Evolutionary conservation across 2,888 invertebrate genomes (phyloP).

Genomic region (Drosophila neutralis): DNA sequence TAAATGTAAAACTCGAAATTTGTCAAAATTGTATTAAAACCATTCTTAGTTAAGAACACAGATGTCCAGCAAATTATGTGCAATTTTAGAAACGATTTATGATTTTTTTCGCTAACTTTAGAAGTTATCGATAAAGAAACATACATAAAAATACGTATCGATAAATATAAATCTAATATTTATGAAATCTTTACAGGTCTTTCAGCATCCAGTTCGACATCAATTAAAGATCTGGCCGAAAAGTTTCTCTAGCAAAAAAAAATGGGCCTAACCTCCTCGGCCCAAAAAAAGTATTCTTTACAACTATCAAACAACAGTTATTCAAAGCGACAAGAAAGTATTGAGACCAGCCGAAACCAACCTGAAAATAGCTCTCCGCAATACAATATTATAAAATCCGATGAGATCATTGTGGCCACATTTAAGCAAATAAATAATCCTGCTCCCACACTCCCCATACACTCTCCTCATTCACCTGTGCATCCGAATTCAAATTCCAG

Average conservation of each 20-base stretch:
- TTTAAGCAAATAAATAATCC: conserved; percentile 52
- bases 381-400: conserved; percentile 41
- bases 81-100: background rate
- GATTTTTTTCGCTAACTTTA: background rate
- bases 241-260: conserved; percentile 84
- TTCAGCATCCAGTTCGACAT: conserved; percentile 87
- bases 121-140: background rate
- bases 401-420: conserved; percentile 44
- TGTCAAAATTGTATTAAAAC: too few species aligned
- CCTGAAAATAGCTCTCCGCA: conserved; percentile 36
- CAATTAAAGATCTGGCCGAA: conserved; percentile 82
- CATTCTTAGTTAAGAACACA: background rate
- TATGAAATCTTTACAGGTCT: conserved; percentile 67
- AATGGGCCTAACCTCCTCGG: conserved; percentile 84
- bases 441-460: conserved; percentile 75
- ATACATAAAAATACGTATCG: background rate
- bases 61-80: background rate
- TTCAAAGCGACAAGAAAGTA: conserved; percentile 48
- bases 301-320: conserved; percentile 49
- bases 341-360: conserved; percentile 33
- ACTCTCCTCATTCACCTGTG: conserved; percentile 76
- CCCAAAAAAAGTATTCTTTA: conserved; percentile 59
- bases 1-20: background rate
- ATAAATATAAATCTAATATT: conserved; percentile 11
- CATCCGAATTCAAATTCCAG: conserved; percentile 54